Base-by-base conservation (phyloP, 2,888 invertebrate species). In the Zonitis immaculata region DNA sequence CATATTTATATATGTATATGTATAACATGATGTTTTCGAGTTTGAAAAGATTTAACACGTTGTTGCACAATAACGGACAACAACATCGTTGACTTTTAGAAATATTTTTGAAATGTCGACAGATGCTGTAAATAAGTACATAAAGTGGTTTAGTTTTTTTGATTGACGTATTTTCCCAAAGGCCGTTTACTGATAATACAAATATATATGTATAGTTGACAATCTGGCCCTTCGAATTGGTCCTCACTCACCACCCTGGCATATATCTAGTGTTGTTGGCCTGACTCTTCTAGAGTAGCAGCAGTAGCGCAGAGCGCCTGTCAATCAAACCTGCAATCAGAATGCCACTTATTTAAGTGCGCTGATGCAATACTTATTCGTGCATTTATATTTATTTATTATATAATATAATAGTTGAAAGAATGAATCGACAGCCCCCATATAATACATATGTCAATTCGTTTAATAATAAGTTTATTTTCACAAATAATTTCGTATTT, bases 121-220 rank as follows among this genome's bases (percentile, higher is more conserved):
- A 72, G 72, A 72, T 72, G 72, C 67, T 65, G 60, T 66, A 68
- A 69, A 69, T 66, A 67, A 65, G 66, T 60, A 67, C 64, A 68
- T 68, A 67, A 65, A 69, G 65, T 66, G 63, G 57, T 62, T 62
- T 54, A 18, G 1, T 51, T n/a, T n/a, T 47, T 56, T 62, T 73
- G 73, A 73, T 73, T 73, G 73, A 73, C 73, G 65, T 69, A 70
- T 73, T 71, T 72, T 73, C 73, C 73, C 73, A 66, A 62, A 69
- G 70, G 73, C 66, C 64, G 63, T 62, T 63, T 58, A 55, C 62
- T 59, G 59, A 61, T 61, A 35, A 8, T 61, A 61, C 56, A 59
- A 54, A 48, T 42, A 51, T 59, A 22, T 5, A 4, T 4, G 3
- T 22, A 22, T 22, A 22, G 22, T 22, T 22, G 39, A n/a, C 18